Percentiles rank a stretch among this genome's conserved stretches.
Evolutionary conservation across 2,113 vertebrate species (phyloP).

Genomic region (Aix galericulata): DNA sequence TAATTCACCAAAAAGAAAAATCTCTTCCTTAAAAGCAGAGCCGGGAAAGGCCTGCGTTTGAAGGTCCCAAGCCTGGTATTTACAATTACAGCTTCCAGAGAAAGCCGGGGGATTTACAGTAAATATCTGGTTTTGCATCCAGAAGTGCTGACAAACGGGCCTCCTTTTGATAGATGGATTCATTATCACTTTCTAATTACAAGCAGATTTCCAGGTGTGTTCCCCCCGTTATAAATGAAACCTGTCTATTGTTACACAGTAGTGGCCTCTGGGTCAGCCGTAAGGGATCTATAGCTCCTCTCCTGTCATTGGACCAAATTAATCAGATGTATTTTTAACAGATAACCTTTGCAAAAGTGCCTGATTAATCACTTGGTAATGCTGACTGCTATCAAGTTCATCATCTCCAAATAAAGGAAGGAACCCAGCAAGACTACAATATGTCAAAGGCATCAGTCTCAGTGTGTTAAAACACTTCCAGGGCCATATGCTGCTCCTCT

Average conservation of each 20-base stretch:
- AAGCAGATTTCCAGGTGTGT: constrained; percentile 86
- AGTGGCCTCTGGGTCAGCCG: constrained; percentile 50
- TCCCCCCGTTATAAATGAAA: constrained; percentile 79
- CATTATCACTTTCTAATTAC: constrained; percentile 90
- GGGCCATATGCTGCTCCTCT: constrained; percentile 46
- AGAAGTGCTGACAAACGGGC: constrained; percentile 67
- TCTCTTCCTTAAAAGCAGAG: background rate
- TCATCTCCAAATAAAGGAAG: constrained; percentile 42
- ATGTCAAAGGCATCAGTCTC: constrained; percentile 46
- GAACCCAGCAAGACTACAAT: constrained; percentile 51
- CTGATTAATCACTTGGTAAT: constrained; percentile 56
- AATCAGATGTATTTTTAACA: constrained; percentile 75
- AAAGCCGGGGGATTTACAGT: constrained; percentile 43
- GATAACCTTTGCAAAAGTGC: constrained; percentile 52
- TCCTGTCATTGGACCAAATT: constrained; percentile 74
- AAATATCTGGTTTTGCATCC: constrained; percentile 36
- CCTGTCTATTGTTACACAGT: constrained; percentile 58
- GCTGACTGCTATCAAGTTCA: constrained; percentile 43
- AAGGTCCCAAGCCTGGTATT: background rate
- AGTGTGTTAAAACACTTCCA: constrained; percentile 48
- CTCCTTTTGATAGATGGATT: constrained; percentile 84
- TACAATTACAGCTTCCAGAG: background rate
- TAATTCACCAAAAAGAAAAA: constrained; percentile 15
- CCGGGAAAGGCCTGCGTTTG: background rate
- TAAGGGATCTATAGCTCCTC: constrained; percentile 77